A percentile compares a stretch with the other conserved stretches of the same genome.
Evolutionary conservation across 2,797 vertebrate genomes (phyloP).

Genomic region (Lepilemur septentrionalis): DNA sequence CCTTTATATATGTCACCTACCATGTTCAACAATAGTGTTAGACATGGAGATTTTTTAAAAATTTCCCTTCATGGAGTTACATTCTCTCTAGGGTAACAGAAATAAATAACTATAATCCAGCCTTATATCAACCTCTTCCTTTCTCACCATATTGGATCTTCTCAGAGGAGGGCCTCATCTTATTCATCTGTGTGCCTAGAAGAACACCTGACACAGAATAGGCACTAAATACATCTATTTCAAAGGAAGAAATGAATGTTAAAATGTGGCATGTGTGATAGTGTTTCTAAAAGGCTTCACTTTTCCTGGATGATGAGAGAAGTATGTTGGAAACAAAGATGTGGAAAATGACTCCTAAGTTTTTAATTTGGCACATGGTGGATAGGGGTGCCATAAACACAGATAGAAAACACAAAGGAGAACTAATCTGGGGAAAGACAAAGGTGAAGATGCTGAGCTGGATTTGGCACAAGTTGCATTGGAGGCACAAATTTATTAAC

Average conservation of each 20-base stretch:
- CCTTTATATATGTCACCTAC: background rate
- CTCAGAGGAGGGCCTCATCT: background rate
- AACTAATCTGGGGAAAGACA: background rate
- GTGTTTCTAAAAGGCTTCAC: constrained; percentile 21
- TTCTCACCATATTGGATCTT: background rate
- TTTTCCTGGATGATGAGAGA: background rate
- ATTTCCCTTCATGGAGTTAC: background rate
- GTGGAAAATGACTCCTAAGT: constrained; percentile 10
- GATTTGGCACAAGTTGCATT: background rate
- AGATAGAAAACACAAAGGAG: background rate
- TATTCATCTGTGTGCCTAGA: background rate
- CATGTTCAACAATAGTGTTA: background rate
- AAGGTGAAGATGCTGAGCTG: background rate
- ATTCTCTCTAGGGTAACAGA: background rate
- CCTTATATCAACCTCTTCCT: background rate
- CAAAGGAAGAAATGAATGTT: background rate
- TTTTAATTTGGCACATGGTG: background rate
- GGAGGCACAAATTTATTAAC: background rate
- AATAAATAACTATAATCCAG: background rate
- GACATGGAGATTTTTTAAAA: background rate
- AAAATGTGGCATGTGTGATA: background rate
- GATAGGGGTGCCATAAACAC: background rate
- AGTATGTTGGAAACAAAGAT: background rate
- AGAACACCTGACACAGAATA: background rate
- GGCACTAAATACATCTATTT: background rate